These are phyloP conservation scores for Drosophila neonasuta DNA, from an alignment of 2,888 invertebrate genomes.

Conservation along the genomic window DNA sequence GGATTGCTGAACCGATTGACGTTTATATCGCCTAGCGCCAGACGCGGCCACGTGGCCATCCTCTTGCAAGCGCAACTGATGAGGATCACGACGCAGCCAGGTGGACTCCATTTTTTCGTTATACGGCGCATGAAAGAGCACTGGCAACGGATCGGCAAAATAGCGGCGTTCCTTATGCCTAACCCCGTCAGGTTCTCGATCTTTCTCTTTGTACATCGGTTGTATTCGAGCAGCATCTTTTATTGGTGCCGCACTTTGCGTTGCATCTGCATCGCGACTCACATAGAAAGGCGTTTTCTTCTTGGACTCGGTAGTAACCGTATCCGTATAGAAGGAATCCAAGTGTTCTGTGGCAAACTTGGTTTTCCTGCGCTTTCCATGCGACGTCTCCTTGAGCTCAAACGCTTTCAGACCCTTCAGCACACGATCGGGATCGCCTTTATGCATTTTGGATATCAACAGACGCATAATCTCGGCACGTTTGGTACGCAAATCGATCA, in stretches of 20 bases:
- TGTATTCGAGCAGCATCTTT: too few species aligned
- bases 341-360: background rate
- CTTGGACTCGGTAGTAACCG: background rate
- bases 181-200: too few species aligned
- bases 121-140: conserved; percentile 26
- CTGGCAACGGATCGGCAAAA: background rate
- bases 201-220: too few species aligned
- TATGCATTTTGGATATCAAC: background rate
- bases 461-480: conserved; percentile 10
- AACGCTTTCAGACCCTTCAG: background rate
- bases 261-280: too few species aligned
- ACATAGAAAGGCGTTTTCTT: background rate
- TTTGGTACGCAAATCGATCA: background rate
- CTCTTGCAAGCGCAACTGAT: conserved; percentile 6
- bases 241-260: too few species aligned
- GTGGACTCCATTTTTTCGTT: background rate
- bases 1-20: background rate
- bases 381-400: background rate
- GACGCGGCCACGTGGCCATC: background rate
- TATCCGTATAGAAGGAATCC: conserved; percentile 16
- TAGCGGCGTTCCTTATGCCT: conserved; percentile 3
- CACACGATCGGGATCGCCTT: background rate
- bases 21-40: conserved; percentile 13
- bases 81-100: conserved; percentile 29
- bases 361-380: background rate